Percentiles rank a stretch among this genome's conserved stretches.
phyloP scores from a whole-genome alignment of 2,113 vertebrate genomes.

The Serranochromis macrocephalus region DNA sequence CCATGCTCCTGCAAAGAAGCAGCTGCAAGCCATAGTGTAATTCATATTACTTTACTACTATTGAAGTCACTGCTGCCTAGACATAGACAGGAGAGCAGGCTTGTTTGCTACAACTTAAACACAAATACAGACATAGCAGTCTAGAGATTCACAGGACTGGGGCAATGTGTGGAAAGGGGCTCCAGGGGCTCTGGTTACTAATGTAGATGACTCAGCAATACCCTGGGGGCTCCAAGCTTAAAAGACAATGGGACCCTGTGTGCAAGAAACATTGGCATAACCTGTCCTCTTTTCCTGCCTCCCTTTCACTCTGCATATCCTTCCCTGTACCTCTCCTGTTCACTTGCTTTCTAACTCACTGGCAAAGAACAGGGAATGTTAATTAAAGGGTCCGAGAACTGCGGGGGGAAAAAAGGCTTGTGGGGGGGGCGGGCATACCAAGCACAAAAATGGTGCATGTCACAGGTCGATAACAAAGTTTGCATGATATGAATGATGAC shows the following conservation, averaged over 20 bases:
- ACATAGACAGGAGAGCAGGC: background rate
- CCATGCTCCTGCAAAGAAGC: background rate
- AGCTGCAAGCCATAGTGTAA: background rate
- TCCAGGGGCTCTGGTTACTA: constrained; percentile 51
- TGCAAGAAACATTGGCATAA: constrained; percentile 55
- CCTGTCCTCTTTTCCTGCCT: constrained; percentile 33
- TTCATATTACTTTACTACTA: background rate
- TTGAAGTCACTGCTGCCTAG: background rate
- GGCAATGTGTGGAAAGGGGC: background rate
- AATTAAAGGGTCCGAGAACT: constrained; percentile 62
- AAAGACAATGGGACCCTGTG: constrained; percentile 62
- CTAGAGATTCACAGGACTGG: constrained; percentile 4
- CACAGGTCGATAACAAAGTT: background rate
- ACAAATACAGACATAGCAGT: background rate
- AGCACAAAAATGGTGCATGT: background rate
- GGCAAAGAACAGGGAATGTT: constrained; percentile 65
- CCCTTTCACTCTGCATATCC: background rate
- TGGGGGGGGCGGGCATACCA: background rate
- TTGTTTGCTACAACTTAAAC: background rate
- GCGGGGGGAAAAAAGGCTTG: background rate
- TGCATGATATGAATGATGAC: background rate
- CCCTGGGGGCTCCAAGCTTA: constrained; percentile 6
- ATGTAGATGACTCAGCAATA: constrained; percentile 45
- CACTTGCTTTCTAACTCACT: constrained; percentile 31
- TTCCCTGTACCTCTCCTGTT: constrained; percentile 31